Evolutionary conservation across 2,113 vertebrate species (phyloP).

Genomic region (Notarius lentiginosus): DNA sequence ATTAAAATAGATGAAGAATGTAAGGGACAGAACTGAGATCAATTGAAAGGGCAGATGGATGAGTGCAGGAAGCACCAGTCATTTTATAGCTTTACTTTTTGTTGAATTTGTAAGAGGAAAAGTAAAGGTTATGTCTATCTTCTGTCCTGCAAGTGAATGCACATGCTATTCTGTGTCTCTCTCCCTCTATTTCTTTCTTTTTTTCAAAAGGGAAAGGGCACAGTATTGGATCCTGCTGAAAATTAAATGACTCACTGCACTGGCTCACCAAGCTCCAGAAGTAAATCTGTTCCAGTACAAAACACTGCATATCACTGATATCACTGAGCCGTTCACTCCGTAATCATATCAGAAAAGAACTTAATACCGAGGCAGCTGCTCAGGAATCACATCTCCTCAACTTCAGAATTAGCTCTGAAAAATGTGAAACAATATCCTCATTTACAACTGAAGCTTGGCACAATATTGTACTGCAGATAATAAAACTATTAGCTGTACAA

Average conservation of each 20-base stretch:
- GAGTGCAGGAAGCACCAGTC: not conserved
- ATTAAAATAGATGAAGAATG: not conserved
- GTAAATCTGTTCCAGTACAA: slow-evolving; percentile 35
- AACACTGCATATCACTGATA: not conserved
- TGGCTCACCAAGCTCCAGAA: slow-evolving; percentile 17
- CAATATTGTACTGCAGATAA: not conserved
- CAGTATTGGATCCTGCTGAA: slow-evolving; percentile 24
- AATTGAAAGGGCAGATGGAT: slow-evolving; percentile 30
- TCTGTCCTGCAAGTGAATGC: slow-evolving; percentile 27
- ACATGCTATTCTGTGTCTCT: slow-evolving; percentile 7
- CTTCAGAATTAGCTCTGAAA: slow-evolving; percentile 11
- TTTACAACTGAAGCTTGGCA: not conserved
- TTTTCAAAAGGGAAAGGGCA: slow-evolving; percentile 33
- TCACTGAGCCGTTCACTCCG: slow-evolving; percentile 18
- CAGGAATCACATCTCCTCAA: slow-evolving; percentile 15
- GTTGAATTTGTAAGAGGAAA: slow-evolving; percentile 33
- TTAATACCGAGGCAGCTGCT: slow-evolving; percentile 3
- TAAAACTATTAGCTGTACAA: slow-evolving; percentile 6
- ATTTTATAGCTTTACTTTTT: slow-evolving; percentile 38
- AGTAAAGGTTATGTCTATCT: slow-evolving; percentile 46
- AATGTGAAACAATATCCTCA: not conserved
- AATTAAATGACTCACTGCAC: slow-evolving; percentile 41
- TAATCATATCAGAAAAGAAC: slow-evolving; percentile 26
- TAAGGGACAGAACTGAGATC: slow-evolving; percentile 28
- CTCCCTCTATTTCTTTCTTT: not conserved